phyloP scores from a whole-genome alignment of 2,888 invertebrate species.

The Brachyopa scutellaris region DNA sequence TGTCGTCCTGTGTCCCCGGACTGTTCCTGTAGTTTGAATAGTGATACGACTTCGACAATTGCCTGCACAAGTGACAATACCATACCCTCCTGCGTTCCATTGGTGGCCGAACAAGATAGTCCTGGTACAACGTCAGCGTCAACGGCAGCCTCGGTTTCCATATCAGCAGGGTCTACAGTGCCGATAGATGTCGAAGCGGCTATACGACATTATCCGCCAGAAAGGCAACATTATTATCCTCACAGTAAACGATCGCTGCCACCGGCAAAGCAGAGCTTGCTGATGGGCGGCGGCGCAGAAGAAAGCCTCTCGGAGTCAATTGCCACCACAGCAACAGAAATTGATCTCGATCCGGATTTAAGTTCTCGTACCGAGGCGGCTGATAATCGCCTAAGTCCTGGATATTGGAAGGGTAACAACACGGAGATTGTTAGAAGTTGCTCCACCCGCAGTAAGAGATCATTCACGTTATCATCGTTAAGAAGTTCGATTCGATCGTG shows the following conservation, averaged over 20 bases:
- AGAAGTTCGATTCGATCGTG: conserved; percentile 53
- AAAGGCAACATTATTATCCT: not conserved
- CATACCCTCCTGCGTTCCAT: conserved; percentile 70
- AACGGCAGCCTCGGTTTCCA: conserved; percentile 22
- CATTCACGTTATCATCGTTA: conserved; percentile 36
- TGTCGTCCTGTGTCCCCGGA: conserved; percentile 69
- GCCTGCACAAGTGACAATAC: conserved; percentile 73
- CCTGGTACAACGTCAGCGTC: conserved; percentile 39
- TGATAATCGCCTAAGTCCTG: conserved; percentile 36
- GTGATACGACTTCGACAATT: conserved; percentile 71
- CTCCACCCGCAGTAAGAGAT: conserved; percentile 59
- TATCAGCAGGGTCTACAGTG: conserved; percentile 76
- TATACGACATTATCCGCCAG: conserved; percentile 73
- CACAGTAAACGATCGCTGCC: conserved; percentile 31
- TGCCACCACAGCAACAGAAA: conserved; percentile 79
- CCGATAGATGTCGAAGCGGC: conserved; percentile 80
- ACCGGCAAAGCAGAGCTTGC: conserved; percentile 24
- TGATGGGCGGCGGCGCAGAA: conserved; percentile 48
- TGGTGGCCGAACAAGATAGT: conserved; percentile 74
- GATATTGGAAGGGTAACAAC: conserved; percentile 21
- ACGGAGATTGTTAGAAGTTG: conserved; percentile 50
- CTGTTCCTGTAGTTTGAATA: conserved; percentile 73
- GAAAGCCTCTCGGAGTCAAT: conserved; percentile 78
- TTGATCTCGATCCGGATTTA: conserved; percentile 78
- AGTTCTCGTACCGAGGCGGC: conserved; percentile 33